phyloP scores from a whole-genome alignment of 2,113 vertebrate species.

The Macrotis lagotis region DNA sequence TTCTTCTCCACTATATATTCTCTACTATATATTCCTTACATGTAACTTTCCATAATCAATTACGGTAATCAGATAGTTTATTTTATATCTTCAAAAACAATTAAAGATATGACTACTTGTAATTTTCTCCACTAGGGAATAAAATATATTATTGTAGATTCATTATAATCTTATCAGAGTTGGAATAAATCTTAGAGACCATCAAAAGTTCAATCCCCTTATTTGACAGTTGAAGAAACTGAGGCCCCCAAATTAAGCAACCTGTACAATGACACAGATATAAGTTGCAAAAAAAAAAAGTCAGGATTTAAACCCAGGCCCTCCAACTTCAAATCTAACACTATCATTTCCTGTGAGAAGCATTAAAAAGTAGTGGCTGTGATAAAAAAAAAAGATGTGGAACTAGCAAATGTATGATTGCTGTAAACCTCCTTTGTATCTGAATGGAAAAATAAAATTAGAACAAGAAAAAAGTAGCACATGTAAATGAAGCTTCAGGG shows the following conservation, averaged over 20 bases:
- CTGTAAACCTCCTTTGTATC: too few species aligned
- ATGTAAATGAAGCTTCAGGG: neutral
- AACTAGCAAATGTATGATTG: too few species aligned
- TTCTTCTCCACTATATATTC: conserved; percentile 38
- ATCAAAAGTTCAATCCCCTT: neutral
- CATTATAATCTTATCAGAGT: neutral
- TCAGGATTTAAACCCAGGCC: neutral
- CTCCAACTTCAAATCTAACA: neutral
- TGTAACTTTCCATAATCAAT: conserved; percentile 56
- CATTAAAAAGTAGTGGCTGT: neutral
- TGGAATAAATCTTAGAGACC: neutral
- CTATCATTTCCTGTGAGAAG: neutral
- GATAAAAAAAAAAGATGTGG: too few species aligned
- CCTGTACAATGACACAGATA: neutral
- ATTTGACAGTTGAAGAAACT: neutral
- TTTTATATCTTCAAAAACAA: conserved; percentile 19
- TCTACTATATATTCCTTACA: conserved; percentile 58
- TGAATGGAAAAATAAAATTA: too few species aligned
- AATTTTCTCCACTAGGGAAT: conserved; percentile 47
- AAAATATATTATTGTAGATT: conserved; percentile 43
- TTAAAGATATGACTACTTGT: conserved; percentile 46
- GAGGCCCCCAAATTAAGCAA: neutral
- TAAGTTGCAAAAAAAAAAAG: neutral
- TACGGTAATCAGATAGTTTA: conserved; percentile 33
- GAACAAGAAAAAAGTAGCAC: neutral